Conservation (phyloP, 1,140 invertebrate species). For the Ceratina japonica region DNA sequence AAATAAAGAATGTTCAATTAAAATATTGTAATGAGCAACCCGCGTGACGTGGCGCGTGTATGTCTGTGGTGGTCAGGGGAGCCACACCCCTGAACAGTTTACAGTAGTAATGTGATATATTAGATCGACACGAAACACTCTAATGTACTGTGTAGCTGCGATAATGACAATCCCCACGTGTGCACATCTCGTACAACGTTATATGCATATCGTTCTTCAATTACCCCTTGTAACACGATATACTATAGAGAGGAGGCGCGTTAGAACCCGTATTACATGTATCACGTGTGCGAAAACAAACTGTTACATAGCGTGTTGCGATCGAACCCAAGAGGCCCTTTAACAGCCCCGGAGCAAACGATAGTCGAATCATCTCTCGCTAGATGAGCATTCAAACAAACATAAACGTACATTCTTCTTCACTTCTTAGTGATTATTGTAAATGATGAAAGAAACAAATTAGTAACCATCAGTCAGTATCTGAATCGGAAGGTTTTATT, state of each 20-base stretch:
- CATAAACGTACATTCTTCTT: no score
- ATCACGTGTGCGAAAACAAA: conserved; percentile 41
- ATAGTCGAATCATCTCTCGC: no score
- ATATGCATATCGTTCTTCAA: conserved; percentile 49
- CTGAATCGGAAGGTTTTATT: no score
- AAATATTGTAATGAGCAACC: not conserved
- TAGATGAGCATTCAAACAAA: no score
- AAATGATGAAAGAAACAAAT: no score
- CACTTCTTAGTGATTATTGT: no score
- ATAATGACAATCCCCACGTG: conserved; percentile 55
- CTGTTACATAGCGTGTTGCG: not conserved
- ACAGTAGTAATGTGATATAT: conserved; percentile 55
- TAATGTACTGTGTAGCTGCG: conserved; percentile 46
- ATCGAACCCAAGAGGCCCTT: not conserved
- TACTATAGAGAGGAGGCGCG: conserved; percentile 34
- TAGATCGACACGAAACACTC: conserved; percentile 51
- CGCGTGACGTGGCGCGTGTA: not conserved
- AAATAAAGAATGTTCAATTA: not conserved
- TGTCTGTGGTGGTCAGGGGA: conserved; percentile 22
- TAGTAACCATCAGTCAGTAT: no score
- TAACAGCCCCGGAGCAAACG: no score
- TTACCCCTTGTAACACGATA: conserved; percentile 55
- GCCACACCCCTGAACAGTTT: conserved; percentile 50
- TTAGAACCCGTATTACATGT: conserved; percentile 49
- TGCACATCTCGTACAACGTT: conserved; percentile 47